Evolutionary conservation across 2,113 vertebrate species (phyloP).

Genomic region (Naja naja): DNA sequence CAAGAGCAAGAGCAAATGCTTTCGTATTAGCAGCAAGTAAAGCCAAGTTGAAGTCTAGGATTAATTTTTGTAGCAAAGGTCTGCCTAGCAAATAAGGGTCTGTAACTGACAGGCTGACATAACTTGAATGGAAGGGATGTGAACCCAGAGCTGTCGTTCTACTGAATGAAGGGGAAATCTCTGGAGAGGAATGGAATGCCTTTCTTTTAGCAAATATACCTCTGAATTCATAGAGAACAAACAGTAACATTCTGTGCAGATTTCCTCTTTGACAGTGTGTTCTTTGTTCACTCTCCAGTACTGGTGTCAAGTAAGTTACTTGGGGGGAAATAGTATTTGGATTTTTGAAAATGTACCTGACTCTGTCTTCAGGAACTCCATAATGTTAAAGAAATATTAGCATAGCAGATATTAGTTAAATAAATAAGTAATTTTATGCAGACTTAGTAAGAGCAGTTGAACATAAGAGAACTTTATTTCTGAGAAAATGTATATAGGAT

Average conservation of each 20-base stretch:
- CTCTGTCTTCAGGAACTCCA: conserved; percentile 27
- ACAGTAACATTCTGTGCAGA: conserved; percentile 71
- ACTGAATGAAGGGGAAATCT: conserved; percentile 62
- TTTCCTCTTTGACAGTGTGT: conserved; percentile 64
- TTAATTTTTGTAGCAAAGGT: conserved; percentile 47
- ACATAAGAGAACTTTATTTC: not conserved
- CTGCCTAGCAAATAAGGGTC: conserved; percentile 32
- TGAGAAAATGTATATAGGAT: not conserved
- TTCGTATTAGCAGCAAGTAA: not conserved
- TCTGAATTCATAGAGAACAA: conserved; percentile 63
- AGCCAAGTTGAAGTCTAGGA: conserved; percentile 28
- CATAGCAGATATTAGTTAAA: not conserved
- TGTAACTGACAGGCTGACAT: conserved; percentile 38
- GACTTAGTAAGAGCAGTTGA: not conserved
- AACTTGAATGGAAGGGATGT: conserved; percentile 41
- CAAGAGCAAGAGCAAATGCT: conserved; percentile 6
- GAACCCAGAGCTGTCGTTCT: conserved; percentile 59
- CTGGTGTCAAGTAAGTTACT: conserved; percentile 65
- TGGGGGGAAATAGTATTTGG: conserved; percentile 26
- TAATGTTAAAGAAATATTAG: conserved; percentile 21
- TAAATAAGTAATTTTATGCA: not conserved
- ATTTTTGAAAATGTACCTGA: conserved; percentile 50
- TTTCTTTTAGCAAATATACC: conserved; percentile 67
- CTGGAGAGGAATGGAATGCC: conserved; percentile 69
- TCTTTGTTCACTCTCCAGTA: conserved; percentile 70